Base-by-base conservation (phyloP, 2,113 vertebrate genomes). In the Chaetura pelagica region DNA sequence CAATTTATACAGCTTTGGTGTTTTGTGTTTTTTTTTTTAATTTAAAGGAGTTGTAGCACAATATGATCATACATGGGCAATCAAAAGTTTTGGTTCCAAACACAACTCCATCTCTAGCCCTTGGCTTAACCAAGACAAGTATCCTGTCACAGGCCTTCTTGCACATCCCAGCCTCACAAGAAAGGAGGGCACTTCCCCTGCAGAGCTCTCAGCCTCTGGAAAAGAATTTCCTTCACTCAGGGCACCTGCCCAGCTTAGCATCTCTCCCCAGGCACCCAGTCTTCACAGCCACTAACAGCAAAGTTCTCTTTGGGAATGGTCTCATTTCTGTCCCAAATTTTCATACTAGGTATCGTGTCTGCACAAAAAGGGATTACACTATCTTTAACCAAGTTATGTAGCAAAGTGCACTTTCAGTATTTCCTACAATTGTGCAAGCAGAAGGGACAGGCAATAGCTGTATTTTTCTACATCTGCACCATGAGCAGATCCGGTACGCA, bases 371-470 rank as follows among this genome's bases (percentile, higher is more conserved):
- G 10, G 24, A 59, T 40, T 42, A 82, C 1, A 3, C 27, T 19
- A 27, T 13, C 49, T 69, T 19, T 35, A 89, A 23, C 15, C 34
- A 64, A 55, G 21, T 29, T 34, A 46, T 0, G 8, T 2, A 83
- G 63, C 64, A 77, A 72, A 85, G 62, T 7, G 26, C 14, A 11
- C 82, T 90, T 71, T 26, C 48, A 38, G 57, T 38, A 67, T 75
- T 93, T 92, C 91, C 89, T 85, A 48, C 48, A 90, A 88, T 38
- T 92, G 38, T 79, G 67, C 44, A 59, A 63, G 52, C 48, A 40
- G 38, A 71, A 87, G 12, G 34, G 71, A 83, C 51, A 82, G 64
- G 21, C 26, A 85, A 3, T 32, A 76, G 52, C 2, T 54, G 21
- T 9, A 30, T 27, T 79, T 69, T 80, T 73, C 49, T 69, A 32